phyloP scores from a whole-genome alignment of 2,113 vertebrate species.

The Plecotus auritus region DNA sequence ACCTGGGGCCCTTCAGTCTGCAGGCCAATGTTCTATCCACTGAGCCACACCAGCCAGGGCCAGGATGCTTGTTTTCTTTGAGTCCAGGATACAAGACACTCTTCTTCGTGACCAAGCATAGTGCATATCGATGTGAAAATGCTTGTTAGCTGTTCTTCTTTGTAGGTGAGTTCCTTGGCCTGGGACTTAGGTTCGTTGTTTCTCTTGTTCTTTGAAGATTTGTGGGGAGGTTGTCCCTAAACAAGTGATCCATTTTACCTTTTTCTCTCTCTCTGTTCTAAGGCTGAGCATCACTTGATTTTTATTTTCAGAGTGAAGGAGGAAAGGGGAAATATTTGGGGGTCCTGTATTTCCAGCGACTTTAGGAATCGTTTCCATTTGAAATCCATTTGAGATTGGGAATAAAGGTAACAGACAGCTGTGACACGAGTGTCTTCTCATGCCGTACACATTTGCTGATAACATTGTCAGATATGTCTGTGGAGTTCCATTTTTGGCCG shows the following conservation, averaged over 20 bases:
- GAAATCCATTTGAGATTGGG: neutral
- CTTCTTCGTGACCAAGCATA: neutral
- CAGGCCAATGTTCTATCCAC: too few relatives aligned
- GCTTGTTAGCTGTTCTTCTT: neutral
- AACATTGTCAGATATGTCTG: accelerated
- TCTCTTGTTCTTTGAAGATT: too few relatives aligned
- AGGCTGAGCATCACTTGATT: neutral
- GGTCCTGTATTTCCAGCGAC: neutral
- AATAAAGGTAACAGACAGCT: neutral
- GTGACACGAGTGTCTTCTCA: neutral
- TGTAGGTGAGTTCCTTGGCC: neutral
- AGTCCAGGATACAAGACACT: accelerated
- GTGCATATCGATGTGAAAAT: neutral
- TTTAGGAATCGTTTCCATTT: neutral
- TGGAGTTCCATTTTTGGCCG: neutral
- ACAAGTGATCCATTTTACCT: neutral
- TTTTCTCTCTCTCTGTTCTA: neutral
- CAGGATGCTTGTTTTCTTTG: neutral
- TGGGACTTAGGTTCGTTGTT: accelerated
- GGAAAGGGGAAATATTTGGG: neutral
- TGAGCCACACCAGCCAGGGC: too few relatives aligned
- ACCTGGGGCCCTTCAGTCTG: too few relatives aligned
- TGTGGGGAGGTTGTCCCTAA: neutral
- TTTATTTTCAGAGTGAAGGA: neutral
- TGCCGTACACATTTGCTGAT: neutral